Base-by-base conservation (phyloP, 2,113 vertebrate genomes). In the Syngnathus scovelli region DNA sequence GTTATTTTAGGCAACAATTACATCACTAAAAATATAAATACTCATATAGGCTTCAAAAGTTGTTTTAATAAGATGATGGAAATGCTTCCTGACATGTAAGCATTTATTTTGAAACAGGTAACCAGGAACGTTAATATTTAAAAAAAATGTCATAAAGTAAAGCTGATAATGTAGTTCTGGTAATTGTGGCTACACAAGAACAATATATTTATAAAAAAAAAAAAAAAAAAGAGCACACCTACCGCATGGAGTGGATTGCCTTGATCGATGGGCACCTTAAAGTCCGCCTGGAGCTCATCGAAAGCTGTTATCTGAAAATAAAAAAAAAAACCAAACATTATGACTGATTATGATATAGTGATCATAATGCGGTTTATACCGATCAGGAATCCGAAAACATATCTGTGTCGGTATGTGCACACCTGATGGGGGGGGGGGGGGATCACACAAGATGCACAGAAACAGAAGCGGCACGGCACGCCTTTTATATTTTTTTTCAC, bases 211-310 rank as follows among this genome's bases (percentile, higher is more conserved):
- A 3, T 9, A 23, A 6, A 12, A 27, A 21, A 55, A 5, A 23
- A 23, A 23, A 56, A 23, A 1, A 66, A 6, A 19, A 44, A 68
- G 21, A 49, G 5, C 73, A 36, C 66, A 86, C 90, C 67, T 84
- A 92, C 92, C 69, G 92, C 91, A 39, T 92, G 91, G 44, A 92
- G 88, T 60, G 92, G 91, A 74, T 92, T 92, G 19, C 92, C 91
- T 87, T 93, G 92, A 84, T 93, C 92, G 38, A 93, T 92, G 1
- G 92, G 92, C 62, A 92, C 91, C 83, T 92, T 93, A 78, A 92
- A 93, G 76, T 93, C 92, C 37, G 91, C 89, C 76, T 92, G 90
- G 55, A 93, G 90, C 83, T 93, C 92, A 86, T 93, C 92, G 80
- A 93, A 93, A 56, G 92, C 92, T 46, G 92, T 93, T 71, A 92